These are phyloP conservation scores for Catalaphyllia jardinei DNA, from an alignment of 64 coral and sea anemone species.

Conservation along the genomic window DNA sequence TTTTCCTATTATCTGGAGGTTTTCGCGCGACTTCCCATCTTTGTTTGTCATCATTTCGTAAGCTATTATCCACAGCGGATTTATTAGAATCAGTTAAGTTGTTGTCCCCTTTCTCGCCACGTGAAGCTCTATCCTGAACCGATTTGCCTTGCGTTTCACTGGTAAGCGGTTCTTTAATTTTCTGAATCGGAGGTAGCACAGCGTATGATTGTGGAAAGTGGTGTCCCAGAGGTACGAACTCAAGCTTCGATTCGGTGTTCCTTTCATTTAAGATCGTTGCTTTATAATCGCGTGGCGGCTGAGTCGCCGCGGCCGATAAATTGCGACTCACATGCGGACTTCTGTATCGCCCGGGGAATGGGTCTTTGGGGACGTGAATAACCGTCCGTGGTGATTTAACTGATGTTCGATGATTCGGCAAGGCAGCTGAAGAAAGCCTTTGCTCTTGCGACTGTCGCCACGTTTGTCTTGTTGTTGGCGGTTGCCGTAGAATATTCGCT, in stretches of 20 bases:
- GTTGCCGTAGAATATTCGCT: conserved; percentile 20
- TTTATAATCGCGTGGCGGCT: neutral
- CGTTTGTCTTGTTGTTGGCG: neutral
- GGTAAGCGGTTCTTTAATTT: neutral
- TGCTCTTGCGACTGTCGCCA: neutral
- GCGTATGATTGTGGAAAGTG: conserved; percentile 71
- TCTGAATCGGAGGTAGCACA: conserved; percentile 80
- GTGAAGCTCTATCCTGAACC: neutral
- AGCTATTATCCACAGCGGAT: neutral
- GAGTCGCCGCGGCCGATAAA: neutral
- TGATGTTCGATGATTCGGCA: neutral
- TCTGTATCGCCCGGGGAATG: conserved; percentile 22
- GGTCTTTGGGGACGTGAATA: conserved; percentile 28
- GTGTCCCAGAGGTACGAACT: conserved; percentile 48
- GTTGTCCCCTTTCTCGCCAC: neutral
- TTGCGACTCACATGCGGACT: conserved; percentile 13
- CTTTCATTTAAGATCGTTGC: neutral
- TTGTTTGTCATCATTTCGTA: conserved; percentile 9
- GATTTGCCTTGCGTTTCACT: neutral
- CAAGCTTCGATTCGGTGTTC: neutral
- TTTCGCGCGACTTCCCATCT: neutral
- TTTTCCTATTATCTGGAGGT: neutral
- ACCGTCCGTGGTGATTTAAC: conserved; percentile 4
- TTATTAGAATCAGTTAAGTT: neutral
- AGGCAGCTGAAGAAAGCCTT: neutral